Evolutionary conservation across 2,888 invertebrate species (phyloP).

Genomic region (Tinea semifulvella): DNA sequence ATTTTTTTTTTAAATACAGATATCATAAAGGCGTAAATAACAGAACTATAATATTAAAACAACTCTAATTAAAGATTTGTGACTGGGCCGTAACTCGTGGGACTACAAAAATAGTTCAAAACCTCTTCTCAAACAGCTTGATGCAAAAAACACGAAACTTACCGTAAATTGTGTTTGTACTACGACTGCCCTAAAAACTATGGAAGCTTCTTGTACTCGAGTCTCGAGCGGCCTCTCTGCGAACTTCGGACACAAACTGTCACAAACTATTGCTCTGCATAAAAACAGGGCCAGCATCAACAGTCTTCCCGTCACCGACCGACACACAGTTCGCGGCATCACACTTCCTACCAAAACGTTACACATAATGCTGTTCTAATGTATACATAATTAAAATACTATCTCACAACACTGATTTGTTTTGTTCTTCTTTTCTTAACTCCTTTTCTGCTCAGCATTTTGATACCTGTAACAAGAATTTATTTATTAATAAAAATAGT

Average conservation of each 20-base stretch:
- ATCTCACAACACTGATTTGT: constrained; percentile 37
- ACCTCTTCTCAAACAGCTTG: no score
- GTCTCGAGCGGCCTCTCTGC: constrained; percentile 63
- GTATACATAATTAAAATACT: constrained; percentile 43
- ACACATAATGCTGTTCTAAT: constrained; percentile 17
- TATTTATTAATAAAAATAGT: neutral
- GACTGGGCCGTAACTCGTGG: no score
- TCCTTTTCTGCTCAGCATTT: constrained; percentile 51
- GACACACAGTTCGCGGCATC: constrained; percentile 18
- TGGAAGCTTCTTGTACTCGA: constrained; percentile 58
- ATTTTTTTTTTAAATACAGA: no score
- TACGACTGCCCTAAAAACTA: constrained; percentile 63
- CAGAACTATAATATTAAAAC: no score
- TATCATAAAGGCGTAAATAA: no score
- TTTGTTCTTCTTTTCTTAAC: constrained; percentile 47
- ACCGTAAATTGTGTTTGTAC: constrained; percentile 55
- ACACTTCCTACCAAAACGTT: neutral
- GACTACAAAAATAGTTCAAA: no score
- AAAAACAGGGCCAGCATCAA: constrained; percentile 45
- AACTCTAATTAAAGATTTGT: no score
- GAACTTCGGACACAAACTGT: constrained; percentile 59
- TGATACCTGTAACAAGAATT: no score
- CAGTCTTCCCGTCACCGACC: constrained; percentile 38
- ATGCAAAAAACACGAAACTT: constrained; percentile 23
- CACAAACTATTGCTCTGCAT: constrained; percentile 59